Evolutionary conservation across 1,140 invertebrate species (phyloP), one percentile per base, ranked within the genome.

Genomic region (Drosophila arawakana): DNA sequence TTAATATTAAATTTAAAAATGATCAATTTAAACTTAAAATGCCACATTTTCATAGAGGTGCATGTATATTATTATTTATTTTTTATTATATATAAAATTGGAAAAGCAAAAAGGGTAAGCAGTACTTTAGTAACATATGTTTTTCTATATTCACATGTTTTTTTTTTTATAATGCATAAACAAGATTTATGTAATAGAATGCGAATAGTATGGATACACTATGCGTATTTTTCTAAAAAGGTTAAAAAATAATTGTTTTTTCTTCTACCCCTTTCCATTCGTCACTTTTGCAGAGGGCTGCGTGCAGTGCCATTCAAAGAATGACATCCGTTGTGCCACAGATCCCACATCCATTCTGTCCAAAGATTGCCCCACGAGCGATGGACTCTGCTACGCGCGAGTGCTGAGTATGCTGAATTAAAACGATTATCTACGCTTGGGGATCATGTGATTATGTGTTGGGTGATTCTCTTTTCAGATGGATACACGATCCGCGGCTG

Each of bases 401-500:
- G 70, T 88, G 0, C 9, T 46, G 9, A 46, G 83, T 88, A 35
- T 73, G 83, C 9, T 0, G 4, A 0, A 6, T 5, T 13, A 0
- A 10, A 25, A 15, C 7, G n/a, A 44, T 41, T 65, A 54, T 30
- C 25, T 30, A 34, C 25, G 10, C 7, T 15, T 34, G 9, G 1
- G 25, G 2, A 25, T 25, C 25, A 30, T 5, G 25, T 30, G 25
- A 30, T 5, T 6, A 30, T 11, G 15, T n/a, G 2, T 25, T 15
- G 7, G 4, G 11, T n/a, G n/a, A 5, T 13, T 1, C 9, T 43
- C 41, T 15, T 41, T 10, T 4, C 15, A 92, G 91, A 90, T 70
- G 89, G 91, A 2, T 74, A 75, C 21, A 92, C 91, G 3, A 80
- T 92, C 15, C 89, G 91, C 1, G 91, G 91, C 2, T 92, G 91